A percentile compares a stretch with the other conserved stretches of the same genome.
Conservation (phyloP, 1,140 invertebrate genomes). For the Calycopis cecrops region DNA sequence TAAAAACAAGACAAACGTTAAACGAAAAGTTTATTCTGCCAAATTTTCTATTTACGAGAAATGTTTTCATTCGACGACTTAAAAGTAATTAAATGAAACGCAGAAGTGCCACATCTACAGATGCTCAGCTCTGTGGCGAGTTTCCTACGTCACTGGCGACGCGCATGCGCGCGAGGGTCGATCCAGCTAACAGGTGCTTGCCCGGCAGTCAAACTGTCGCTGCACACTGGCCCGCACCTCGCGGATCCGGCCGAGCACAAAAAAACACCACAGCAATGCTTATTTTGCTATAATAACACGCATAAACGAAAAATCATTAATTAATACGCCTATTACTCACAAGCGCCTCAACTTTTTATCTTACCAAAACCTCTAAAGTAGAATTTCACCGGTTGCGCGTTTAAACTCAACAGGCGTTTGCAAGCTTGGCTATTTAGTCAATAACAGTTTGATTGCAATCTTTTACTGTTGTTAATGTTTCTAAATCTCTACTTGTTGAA, state of each 20-base stretch:
- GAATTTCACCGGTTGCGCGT: slow-evolving; percentile 35
- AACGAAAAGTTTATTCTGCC: no score
- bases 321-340: slow-evolving; percentile 10
- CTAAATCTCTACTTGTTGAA: slow-evolving; percentile 21
- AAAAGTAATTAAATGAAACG: no score
- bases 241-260: slow-evolving; percentile 24
- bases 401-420: slow-evolving; percentile 59
- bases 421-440: slow-evolving; percentile 11
- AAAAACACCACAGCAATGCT: slow-evolving; percentile 30
- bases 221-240: slow-evolving; percentile 34
- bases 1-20: no score
- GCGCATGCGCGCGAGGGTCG: slow-evolving; percentile 67
- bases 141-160: slow-evolving; percentile 64
- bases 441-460: slow-evolving; percentile 36
- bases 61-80: no score
- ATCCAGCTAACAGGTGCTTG: slow-evolving; percentile 69
- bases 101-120: slow-evolving; percentile 20
- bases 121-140: slow-evolving; percentile 38
- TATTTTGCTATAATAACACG: slow-evolving; percentile 32
- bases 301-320: slow-evolving; percentile 20
- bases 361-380: slow-evolving; percentile 18
- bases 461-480: slow-evolving; percentile 48
- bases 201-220: slow-evolving; percentile 58
- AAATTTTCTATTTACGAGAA: no score
- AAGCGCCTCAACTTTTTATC: slow-evolving; percentile 32